These are phyloP conservation scores for Geothlypis trichas DNA, from an alignment of 2,113 vertebrate genomes.

Conservation along the genomic window DNA sequence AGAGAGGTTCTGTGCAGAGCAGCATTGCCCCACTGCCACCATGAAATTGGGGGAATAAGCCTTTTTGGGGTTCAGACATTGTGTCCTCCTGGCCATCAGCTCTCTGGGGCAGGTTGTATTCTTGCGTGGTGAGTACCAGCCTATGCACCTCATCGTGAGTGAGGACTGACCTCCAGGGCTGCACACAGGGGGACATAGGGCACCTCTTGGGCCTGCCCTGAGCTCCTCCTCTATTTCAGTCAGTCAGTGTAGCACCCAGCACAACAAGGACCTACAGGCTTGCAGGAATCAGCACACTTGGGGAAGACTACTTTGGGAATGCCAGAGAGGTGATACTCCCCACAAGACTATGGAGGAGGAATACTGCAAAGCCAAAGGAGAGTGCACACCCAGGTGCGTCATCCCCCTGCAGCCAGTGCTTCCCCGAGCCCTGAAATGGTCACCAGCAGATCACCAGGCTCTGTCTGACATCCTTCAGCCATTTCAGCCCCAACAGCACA, in stretches of 20 bases:
- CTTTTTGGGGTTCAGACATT: not conserved
- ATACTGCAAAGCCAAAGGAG: not conserved
- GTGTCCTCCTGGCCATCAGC: not conserved
- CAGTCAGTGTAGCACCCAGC: not conserved
- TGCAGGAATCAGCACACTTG: not conserved
- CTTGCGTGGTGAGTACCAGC: not conserved
- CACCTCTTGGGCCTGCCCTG: not conserved
- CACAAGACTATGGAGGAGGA: not conserved
- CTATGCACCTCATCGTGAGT: rapidly evolving
- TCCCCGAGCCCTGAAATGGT: not conserved
- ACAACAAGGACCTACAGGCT: not conserved
- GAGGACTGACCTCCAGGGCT: not conserved
- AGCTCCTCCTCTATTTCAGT: not conserved
- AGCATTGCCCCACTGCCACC: not conserved
- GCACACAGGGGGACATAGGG: rapidly evolving
- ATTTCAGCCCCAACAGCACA: rapidly evolving
- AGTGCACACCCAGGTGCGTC: no score
- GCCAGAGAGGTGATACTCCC: not conserved
- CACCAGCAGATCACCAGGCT: not conserved
- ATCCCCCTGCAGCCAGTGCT: not conserved
- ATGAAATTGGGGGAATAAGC: rapidly evolving
- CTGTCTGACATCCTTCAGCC: not conserved
- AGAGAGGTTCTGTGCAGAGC: not conserved
- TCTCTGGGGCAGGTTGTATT: not conserved
- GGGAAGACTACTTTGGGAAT: not conserved